A percentile compares a stretch with the other conserved stretches of the same genome.
Conservation (phyloP, 2,113 vertebrate species). For the Tetrao urogallus region DNA sequence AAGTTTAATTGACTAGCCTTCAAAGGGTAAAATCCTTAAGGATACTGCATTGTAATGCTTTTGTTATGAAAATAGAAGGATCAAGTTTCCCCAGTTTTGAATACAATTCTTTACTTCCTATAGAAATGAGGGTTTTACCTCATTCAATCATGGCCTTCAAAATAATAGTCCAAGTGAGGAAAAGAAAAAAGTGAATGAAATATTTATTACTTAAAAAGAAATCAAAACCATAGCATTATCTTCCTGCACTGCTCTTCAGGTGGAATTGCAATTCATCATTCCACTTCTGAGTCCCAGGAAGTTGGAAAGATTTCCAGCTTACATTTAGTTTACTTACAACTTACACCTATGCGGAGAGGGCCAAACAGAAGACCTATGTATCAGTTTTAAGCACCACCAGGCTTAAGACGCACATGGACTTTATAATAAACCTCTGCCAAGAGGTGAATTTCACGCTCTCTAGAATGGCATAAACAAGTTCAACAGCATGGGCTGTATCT, state of each 20-base stretch:
- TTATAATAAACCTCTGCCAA: not conserved
- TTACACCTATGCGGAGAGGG: not conserved
- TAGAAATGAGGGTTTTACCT: not conserved
- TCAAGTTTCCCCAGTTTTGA: not conserved
- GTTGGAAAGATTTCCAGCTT: not conserved
- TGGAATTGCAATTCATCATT: not conserved
- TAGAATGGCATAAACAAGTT: not conserved
- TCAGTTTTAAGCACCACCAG: not conserved
- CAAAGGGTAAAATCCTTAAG: not conserved
- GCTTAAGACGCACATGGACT: not conserved
- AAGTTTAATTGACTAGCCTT: not conserved
- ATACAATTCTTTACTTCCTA: not conserved
- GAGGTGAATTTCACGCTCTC: not conserved
- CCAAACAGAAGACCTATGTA: not conserved
- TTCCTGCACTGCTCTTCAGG: not conserved
- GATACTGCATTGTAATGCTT: not conserved
- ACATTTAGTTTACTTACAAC: not conserved
- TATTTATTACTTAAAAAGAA: not conserved
- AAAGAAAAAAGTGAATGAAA: not conserved
- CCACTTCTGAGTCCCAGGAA: not conserved
- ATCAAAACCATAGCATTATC: not conserved
- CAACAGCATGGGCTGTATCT: not conserved
- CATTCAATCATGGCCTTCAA: not conserved
- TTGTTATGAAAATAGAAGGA: not conserved
- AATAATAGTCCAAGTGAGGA: not conserved